Evolutionary conservation across 2,113 vertebrate species (phyloP), one percentile per base, ranked within the genome.

Genomic region (Agapornis roseicollis): DNA sequence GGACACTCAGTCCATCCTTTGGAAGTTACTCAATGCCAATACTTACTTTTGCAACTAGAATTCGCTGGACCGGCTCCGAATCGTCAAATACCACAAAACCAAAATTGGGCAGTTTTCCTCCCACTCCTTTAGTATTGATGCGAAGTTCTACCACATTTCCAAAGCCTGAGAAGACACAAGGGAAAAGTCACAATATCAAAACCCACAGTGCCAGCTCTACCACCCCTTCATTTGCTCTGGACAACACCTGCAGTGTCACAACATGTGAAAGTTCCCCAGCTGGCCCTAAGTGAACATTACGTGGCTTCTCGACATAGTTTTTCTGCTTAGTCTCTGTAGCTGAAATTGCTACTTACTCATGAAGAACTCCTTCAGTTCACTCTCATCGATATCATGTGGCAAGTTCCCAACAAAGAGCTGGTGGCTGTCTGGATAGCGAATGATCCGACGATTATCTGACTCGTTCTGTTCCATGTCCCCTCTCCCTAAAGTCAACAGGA

Each of bases 31-130:
- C 60, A 37, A 5, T 11, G 50, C 29, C 56, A 89, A 74, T 97
- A 98, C 98, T 98, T 99, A 99, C 99, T 99, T 99, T 99, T 89
- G 99, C 99, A 97, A 99, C 99, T 97, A 99, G 96, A 98, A 99
- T 99, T 97, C 98, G 99, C 96, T 99, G 99, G 96, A 99, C 99
- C 2, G 99, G 99, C 68, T 99, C 99, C 49, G 98, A 98, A 94
- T 99, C 99, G 5, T 99, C 99, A 97, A 99, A 99, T 47, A 99
- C 99, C 94, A 99, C 99, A 50, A 99, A 99, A 79, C 99, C 99
- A 96, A 99, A 99, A 96, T 99, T 99, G 74, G 99, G 99, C 93
- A 99, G 98, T 79, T 99, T 99, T 84, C 99, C 99, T 80, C 99
- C 99, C 90, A 99, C 99, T 35, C 98, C 99, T 95, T 99, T 99